A percentile compares a stretch with the other conserved stretches of the same genome.
These are phyloP conservation scores for Melanostoma mellinum DNA, from an alignment of 2,888 invertebrate species.

Conservation along the genomic window DNA sequence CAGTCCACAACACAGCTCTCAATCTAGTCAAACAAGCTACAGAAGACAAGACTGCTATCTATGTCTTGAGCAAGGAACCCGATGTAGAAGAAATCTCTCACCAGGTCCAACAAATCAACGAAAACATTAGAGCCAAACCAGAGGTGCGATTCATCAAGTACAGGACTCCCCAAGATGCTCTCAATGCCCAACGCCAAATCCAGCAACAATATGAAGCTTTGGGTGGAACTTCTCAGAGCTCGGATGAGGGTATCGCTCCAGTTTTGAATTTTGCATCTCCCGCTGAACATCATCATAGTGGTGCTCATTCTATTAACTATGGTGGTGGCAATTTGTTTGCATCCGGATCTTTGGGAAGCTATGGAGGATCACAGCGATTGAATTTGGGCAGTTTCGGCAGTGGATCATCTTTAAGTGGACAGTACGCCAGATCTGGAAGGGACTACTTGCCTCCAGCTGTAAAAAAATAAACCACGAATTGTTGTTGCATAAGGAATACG, in stretches of 20 bases:
- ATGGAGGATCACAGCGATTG: background rate
- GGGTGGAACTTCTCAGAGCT: too few relatives aligned
- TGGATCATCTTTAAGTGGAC: background rate
- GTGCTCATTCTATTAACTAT: background rate
- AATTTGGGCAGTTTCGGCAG: background rate
- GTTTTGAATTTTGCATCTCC: slow-evolving; percentile 76
- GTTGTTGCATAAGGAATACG: too few relatives aligned
- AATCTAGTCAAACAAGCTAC: slow-evolving; percentile 70
- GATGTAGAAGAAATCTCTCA: slow-evolving; percentile 77
- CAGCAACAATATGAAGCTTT: slow-evolving; percentile 57
- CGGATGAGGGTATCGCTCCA: slow-evolving; percentile 73
- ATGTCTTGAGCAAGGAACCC: slow-evolving; percentile 77
- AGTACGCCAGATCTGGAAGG: too few relatives aligned
- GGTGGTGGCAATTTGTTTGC: background rate
- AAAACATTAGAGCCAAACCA: slow-evolving; percentile 75
- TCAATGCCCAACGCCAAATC: slow-evolving; percentile 77
- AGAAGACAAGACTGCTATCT: slow-evolving; percentile 73
- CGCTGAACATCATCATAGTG: background rate
- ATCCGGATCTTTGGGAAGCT: too few relatives aligned
- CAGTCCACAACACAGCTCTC: slow-evolving; percentile 66
- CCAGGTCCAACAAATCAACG: slow-evolving; percentile 74
- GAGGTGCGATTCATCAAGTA: slow-evolving; percentile 80
- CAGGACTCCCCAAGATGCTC: slow-evolving; percentile 79
- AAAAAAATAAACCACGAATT: too few relatives aligned
- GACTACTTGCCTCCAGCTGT: too few relatives aligned